Evolutionary conservation across 2,888 invertebrate genomes (phyloP).

Genomic region (Amblyteles armatorius): DNA sequence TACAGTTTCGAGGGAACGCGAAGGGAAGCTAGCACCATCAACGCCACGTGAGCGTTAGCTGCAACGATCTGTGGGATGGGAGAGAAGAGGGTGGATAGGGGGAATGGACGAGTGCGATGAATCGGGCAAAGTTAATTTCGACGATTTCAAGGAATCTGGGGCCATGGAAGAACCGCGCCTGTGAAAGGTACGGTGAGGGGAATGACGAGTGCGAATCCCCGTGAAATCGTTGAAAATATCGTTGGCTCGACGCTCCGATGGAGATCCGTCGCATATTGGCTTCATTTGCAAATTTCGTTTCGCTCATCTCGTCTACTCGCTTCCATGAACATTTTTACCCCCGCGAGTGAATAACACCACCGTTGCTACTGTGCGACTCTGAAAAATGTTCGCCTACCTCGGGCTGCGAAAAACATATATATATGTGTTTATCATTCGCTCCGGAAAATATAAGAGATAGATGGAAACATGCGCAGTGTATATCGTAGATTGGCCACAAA

Average conservation of each 20-base stretch:
- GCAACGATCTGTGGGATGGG: slow-evolving; percentile 41
- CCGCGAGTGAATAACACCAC: slow-evolving; percentile 33
- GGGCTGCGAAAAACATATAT: neutral
- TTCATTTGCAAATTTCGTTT: slow-evolving; percentile 84
- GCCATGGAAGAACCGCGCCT: slow-evolving; percentile 46
- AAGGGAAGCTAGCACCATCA: slow-evolving; percentile 37
- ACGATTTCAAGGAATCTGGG: slow-evolving; percentile 73
- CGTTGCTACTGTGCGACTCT: neutral
- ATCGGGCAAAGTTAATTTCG: slow-evolving; percentile 78
- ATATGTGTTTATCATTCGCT: slow-evolving; percentile 13
- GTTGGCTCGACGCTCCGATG: slow-evolving; percentile 67
- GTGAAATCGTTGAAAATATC: slow-evolving; percentile 68
- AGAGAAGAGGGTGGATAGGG: neutral
- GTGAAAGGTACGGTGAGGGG: slow-evolving; percentile 26
- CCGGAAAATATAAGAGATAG: slow-evolving; percentile 13
- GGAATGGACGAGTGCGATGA: slow-evolving; percentile 51
- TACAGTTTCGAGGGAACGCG: slow-evolving; percentile 50
- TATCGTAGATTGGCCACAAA: neutral
- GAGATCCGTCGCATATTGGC: slow-evolving; percentile 82
- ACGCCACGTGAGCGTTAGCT: slow-evolving; percentile 34
- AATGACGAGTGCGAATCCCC: slow-evolving; percentile 52
- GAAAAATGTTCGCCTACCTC: neutral
- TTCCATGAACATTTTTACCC: slow-evolving; percentile 61
- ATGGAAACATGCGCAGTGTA: neutral
- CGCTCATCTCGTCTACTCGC: slow-evolving; percentile 71